phyloP scores from a whole-genome alignment of 2,888 invertebrate species.

The Phlogophora meticulosa region DNA sequence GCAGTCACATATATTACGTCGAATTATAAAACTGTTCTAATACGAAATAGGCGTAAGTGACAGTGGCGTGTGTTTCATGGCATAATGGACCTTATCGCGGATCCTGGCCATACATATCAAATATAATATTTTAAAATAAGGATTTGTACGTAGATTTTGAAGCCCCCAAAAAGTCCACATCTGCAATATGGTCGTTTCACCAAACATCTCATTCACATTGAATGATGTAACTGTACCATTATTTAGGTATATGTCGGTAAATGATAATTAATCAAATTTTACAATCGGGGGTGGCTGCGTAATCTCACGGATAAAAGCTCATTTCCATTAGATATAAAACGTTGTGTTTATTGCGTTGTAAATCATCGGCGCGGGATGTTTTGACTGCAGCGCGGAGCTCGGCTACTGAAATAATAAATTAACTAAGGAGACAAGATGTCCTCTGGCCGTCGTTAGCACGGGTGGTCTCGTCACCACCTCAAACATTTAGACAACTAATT shows the following conservation, averaged over 20 bases:
- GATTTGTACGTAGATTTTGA: neutral
- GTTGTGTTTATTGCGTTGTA: conserved; percentile 86
- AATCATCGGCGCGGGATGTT: conserved; percentile 89
- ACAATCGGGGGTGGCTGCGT: conserved; percentile 80
- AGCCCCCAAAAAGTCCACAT: conserved; percentile 2
- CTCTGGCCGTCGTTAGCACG: conserved; percentile 82
- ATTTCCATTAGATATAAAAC: conserved; percentile 90
- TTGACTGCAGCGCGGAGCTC: conserved; percentile 83
- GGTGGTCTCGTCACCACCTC: conserved; percentile 82
- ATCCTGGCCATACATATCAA: neutral
- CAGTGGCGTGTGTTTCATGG: conserved; percentile 6
- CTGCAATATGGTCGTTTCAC: conserved; percentile 32
- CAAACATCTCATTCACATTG: conserved; percentile 30
- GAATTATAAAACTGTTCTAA: conserved; percentile 61
- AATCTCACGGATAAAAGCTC: conserved; percentile 87
- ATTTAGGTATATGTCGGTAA: conserved; percentile 47
- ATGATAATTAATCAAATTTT: conserved; percentile 78
- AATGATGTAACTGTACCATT: conserved; percentile 30
- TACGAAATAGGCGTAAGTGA: conserved; percentile 31
- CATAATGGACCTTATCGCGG: conserved; percentile 44
- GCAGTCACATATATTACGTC: conserved; percentile 64
- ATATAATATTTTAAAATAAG: neutral
- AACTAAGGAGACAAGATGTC: conserved; percentile 84
- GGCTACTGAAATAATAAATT: conserved; percentile 90
- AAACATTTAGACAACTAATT: conserved; percentile 73